These are phyloP conservation scores for Alectura lathami DNA, from an alignment of 2,113 vertebrate species.

Conservation along the genomic window DNA sequence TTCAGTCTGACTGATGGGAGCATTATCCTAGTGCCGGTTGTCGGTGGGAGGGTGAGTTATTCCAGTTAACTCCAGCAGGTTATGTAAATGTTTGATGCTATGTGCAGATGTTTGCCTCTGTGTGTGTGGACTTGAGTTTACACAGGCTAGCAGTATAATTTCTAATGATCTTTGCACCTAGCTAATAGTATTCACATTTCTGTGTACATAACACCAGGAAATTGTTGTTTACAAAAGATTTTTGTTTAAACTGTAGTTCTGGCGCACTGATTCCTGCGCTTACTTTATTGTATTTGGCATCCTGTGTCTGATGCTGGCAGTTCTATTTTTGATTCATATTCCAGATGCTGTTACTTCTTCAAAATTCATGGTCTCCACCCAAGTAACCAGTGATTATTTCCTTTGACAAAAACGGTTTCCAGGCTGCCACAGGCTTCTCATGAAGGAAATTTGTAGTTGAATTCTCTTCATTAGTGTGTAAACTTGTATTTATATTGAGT, in stretches of 20 bases:
- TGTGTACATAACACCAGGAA: not conserved
- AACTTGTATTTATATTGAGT: not conserved
- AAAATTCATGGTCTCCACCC: not conserved
- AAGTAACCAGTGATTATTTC: not conserved
- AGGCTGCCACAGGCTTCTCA: not conserved
- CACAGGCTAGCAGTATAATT: not conserved
- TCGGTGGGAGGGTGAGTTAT: not conserved
- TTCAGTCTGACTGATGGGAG: not conserved
- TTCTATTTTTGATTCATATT: conserved; percentile 7
- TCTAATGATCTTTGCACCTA: not conserved
- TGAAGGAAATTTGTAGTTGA: not conserved
- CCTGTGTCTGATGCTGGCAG: not conserved
- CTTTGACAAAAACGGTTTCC: not conserved
- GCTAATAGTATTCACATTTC: not conserved
- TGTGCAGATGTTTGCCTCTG: not conserved
- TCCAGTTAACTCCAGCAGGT: not conserved
- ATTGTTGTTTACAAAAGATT: not conserved
- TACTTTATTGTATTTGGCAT: not conserved
- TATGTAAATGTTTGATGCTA: not conserved
- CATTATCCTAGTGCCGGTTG: not conserved
- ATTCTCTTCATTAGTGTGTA: not conserved
- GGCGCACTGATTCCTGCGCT: not conserved
- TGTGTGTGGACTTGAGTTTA: not conserved
- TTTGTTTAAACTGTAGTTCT: not conserved
- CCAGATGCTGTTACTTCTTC: conserved; percentile 4